Evolutionary conservation across 2,113 vertebrate genomes (phyloP).

Genomic region (Psettodes erumei): DNA sequence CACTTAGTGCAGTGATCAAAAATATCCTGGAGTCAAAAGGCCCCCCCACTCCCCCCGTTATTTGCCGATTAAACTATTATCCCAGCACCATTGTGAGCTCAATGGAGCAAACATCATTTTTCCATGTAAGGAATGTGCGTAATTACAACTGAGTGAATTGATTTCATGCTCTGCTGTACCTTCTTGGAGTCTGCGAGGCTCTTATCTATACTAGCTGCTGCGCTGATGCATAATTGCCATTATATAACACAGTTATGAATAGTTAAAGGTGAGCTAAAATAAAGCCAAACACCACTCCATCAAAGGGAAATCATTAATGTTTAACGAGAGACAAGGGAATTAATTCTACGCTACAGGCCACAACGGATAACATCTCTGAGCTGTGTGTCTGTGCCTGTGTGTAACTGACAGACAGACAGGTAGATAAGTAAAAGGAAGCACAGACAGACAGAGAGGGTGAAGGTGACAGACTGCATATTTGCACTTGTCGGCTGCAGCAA

Average conservation of each 20-base stretch:
- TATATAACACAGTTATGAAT: conserved; percentile 71
- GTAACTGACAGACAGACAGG: not conserved
- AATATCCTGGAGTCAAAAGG: conserved; percentile 8
- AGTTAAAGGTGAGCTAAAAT: conserved; percentile 74
- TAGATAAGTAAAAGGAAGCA: not conserved
- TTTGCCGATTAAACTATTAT: conserved; percentile 52
- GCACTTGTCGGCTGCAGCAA: too few relatives aligned
- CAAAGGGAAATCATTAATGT: conserved; percentile 71
- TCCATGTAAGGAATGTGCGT: conserved; percentile 36
- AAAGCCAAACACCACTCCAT: conserved; percentile 68
- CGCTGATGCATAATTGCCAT: conserved; percentile 53
- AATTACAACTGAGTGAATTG: conserved; percentile 61
- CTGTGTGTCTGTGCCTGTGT: conserved; percentile 21
- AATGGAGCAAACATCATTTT: conserved; percentile 40
- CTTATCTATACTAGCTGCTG: conserved; percentile 39
- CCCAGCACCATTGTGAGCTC: conserved; percentile 37
- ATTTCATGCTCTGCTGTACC: conserved; percentile 61
- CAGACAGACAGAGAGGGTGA: not conserved
- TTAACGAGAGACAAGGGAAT: conserved; percentile 66
- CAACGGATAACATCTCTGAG: conserved; percentile 57
- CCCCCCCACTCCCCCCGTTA: too few relatives aligned
- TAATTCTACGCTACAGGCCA: conserved; percentile 46
- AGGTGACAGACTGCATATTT: conserved; percentile 1
- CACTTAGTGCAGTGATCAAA: conserved; percentile 15
- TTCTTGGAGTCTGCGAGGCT: conserved; percentile 37